A percentile compares a stretch with the other conserved stretches of the same genome.
Conservation (phyloP, 64 coral and sea anemone genomes). For the Exaiptasia diaphana region DNA sequence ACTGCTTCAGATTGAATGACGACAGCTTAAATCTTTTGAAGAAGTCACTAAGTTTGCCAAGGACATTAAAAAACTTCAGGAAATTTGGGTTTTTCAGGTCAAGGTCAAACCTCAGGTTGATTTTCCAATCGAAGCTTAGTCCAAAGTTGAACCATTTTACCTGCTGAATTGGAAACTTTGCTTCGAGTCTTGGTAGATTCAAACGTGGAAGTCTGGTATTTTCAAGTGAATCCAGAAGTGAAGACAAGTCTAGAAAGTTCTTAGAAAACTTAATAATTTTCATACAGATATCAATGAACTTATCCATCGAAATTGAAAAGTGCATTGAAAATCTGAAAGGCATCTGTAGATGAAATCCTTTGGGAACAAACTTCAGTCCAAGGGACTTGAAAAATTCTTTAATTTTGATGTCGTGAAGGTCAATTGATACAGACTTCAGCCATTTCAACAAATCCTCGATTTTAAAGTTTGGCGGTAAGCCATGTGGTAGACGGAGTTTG, state of each 20-base stretch:
- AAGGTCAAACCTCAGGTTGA: conserved; percentile 56
- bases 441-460: conserved; percentile 64
- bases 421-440: conserved; percentile 35
- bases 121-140: conserved; percentile 79
- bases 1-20: conserved; percentile 54
- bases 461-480: conserved; percentile 46
- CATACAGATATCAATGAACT: conserved; percentile 55
- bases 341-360: conserved; percentile 60
- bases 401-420: conserved; percentile 44
- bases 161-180: not conserved
- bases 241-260: conserved; percentile 67
- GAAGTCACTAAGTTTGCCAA: conserved; percentile 39
- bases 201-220: conserved; percentile 40
- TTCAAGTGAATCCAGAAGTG: conserved; percentile 35
- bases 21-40: conserved; percentile 57
- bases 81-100: conserved; percentile 59
- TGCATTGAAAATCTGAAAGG: conserved; percentile 71
- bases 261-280: conserved; percentile 53
- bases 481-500: conserved; percentile 57
- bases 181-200: conserved; percentile 13
- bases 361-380: conserved; percentile 35
- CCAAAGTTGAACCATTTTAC: conserved; percentile 60
- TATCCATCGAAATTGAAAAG: conserved; percentile 60
- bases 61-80: conserved; percentile 17
- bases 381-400: conserved; percentile 73